Base-by-base conservation (phyloP, 1,140 invertebrate genomes). In the Chrysomallon squamiferum region DNA sequence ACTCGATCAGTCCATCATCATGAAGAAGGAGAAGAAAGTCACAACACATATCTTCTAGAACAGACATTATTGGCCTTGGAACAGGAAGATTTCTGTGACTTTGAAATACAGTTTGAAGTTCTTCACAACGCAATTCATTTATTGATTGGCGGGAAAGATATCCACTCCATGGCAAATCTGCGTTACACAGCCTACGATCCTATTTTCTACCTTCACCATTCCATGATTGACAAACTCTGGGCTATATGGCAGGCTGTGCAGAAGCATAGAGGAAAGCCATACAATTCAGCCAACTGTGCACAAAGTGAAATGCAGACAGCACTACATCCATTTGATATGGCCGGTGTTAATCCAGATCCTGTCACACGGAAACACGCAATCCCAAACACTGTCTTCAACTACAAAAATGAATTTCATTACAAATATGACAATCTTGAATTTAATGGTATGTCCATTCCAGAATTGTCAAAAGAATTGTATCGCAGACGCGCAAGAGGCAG, bases 51-150 rank as follows among this genome's bases (percentile, higher is more conserved):
- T 7, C 60, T 74, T 6, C 52, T 68, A 11, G 59, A 68, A 35
- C 32, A 58, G 18, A 41, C 71, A 15, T 59, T 74, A 1, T 49
- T 66, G 33, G 72, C 72, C 29, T 54, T 74, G 4, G 68, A 74
- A 56, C 58, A 74, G n/a, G 62, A 67, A 45, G 65, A 71, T 32
- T 74, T 63, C 60, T 74, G 72, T 57, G 62, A 68, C 35, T 74
- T 74, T 49, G 72, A 71, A 56, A 65, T 67, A 15, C 72, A 74
- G 68, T 71, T 71, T 61, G 72, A 74, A 45, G 43, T 74, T 4
- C 62, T 63, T 47, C 72, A 74, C 66, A 74, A 71, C 63, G 43
- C 63, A 45, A 71, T 74, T 52, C 72, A 74, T 59, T 74, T 60
- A 57, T 66, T 74, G 57, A 68, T 71, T 20, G 72, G 72, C 29